Evolutionary conservation across 2,888 invertebrate genomes (phyloP), one percentile per base, ranked within the genome.

Genomic region (Liodrosophila aerea): DNA sequence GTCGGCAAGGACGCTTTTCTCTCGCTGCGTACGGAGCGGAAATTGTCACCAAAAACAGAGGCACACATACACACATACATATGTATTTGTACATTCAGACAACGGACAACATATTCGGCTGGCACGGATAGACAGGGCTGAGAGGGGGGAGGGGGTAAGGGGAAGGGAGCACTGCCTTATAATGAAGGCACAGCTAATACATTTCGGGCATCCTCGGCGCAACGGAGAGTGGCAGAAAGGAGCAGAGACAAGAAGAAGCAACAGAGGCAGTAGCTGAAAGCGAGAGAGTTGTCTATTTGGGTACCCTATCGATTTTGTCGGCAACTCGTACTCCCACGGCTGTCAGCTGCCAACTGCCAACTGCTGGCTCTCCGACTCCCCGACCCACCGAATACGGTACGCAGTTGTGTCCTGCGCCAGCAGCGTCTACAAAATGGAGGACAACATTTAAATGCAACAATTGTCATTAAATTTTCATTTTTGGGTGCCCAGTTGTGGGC

Each of bases 381-480:
- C 43, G 29, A 18, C 13, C 31, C 29, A 18, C 30, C 53, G 44
- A 8, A 49, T 40, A 2, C 39, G 61, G 30, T 45, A 58, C 47
- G 34, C n/a, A 33, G 53, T 27, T 15, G 18, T 47, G 40, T n/a
- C n/a, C n/a, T n/a, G n/a, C n/a, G n/a, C n/a, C n/a, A n/a, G n/a
- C n/a, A n/a, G n/a, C n/a, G n/a, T 51, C 59, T 45, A 31, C 61
- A 37, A 83, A 78, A 72, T 85, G 76, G 80, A 64, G 44, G 22
- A 22, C 70, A 84, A 40, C 73, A 76, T 80, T 78, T 85, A 81
- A 84, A 84, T 80, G 86, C 80, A 86, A 86, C 86, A 80, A 86
- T 80, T 80, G 82, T 65, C 73, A 84, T 86, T 77, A 54, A 75
- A 85, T 64, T 68, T 83, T 71, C 53, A 65, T 29, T 34, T 29